These are phyloP conservation scores for Endotricha flammealis DNA, from an alignment of 2,888 invertebrate species.

Conservation along the genomic window DNA sequence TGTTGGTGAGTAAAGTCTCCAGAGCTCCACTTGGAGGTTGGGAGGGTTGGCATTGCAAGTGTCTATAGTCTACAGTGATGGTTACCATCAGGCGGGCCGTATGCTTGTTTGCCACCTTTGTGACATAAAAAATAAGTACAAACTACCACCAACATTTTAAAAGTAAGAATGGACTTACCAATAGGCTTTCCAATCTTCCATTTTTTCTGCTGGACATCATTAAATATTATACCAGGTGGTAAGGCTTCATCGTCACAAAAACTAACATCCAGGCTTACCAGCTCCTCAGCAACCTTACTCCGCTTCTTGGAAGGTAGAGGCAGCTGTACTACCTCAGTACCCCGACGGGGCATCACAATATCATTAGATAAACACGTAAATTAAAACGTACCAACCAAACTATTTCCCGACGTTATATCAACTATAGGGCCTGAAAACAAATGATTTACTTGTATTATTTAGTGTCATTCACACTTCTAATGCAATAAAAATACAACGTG, in stretches of 20 bases:
- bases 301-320: constrained; percentile 58
- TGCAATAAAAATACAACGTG: constrained; percentile 43
- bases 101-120: too few species aligned
- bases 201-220: constrained; percentile 87
- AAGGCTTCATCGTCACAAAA: constrained; percentile 70
- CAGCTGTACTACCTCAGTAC: constrained; percentile 44
- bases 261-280: constrained; percentile 53
- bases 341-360: constrained; percentile 57
- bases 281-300: constrained; percentile 39
- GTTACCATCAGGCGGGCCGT: too few species aligned
- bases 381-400: constrained; percentile 11
- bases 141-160: too few species aligned
- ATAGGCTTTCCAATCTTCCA: constrained; percentile 94
- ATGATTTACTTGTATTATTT: constrained; percentile 10
- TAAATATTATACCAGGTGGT: constrained; percentile 85
- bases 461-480: constrained; percentile 27
- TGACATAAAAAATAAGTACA: too few species aligned
- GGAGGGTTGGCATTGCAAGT: too few species aligned
- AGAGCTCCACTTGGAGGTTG: too few species aligned
- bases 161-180: too few species aligned
- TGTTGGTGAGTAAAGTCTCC: too few species aligned
- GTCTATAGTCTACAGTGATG: too few species aligned
- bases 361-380: constrained; percentile 21
- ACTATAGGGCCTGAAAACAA: constrained; percentile 15
- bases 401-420: neutral